phyloP scores from a whole-genome alignment of 1,140 invertebrate species.

The Zaprionus vittiger region DNA sequence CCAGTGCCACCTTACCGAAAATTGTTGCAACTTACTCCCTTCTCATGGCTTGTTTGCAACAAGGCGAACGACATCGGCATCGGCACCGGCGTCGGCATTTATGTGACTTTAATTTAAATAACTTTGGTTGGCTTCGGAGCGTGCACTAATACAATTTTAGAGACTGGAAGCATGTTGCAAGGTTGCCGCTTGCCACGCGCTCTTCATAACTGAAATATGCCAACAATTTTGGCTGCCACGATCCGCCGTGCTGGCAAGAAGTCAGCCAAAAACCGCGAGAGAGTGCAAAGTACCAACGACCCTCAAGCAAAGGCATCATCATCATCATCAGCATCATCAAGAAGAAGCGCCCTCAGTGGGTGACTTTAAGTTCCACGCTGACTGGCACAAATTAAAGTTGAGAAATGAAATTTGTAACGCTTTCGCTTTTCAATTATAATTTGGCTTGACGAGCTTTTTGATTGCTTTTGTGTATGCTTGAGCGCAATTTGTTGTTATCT shows the following conservation, averaged over 20 bases:
- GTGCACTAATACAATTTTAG: constrained; percentile 48
- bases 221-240: constrained; percentile 31
- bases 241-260: constrained; percentile 12
- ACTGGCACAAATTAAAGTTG: constrained; percentile 50
- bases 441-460: constrained; percentile 56
- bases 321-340: neutral
- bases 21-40: constrained; percentile 19
- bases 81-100: constrained; percentile 42
- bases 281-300: constrained; percentile 24
- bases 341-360: neutral
- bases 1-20: constrained; percentile 9
- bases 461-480: constrained; percentile 58
- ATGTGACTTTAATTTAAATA: constrained; percentile 65
- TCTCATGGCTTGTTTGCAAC: constrained; percentile 16
- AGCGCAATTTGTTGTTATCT: constrained; percentile 56
- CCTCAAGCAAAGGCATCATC: neutral
- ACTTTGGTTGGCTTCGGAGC: constrained; percentile 50
- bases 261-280: constrained; percentile 36
- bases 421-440: constrained; percentile 63
- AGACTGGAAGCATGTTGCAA: constrained; percentile 39
- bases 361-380: constrained; percentile 33
- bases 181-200: constrained; percentile 26
- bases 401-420: constrained; percentile 60
- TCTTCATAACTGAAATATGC: constrained; percentile 42
- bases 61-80: constrained; percentile 18